These are phyloP conservation scores for Chironomus striatipennis DNA, from an alignment of 1,140 invertebrate genomes.

Conservation along the genomic window DNA sequence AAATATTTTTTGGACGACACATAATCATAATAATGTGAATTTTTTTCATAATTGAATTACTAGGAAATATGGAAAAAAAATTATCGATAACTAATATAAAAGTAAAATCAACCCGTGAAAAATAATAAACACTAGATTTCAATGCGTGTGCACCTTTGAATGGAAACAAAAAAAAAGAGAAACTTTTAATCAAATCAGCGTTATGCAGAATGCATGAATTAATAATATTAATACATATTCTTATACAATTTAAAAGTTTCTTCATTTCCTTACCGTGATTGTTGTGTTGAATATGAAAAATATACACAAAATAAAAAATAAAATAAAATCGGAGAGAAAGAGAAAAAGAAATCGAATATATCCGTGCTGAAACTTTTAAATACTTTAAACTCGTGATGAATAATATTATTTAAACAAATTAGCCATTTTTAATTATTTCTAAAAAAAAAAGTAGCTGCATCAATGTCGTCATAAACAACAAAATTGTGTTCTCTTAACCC, in stretches of 20 bases:
- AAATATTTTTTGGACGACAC: background rate
- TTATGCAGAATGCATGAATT: conserved; percentile 2
- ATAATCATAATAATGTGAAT: background rate
- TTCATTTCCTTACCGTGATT: background rate
- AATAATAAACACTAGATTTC: background rate
- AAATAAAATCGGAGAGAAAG: background rate
- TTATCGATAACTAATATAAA: background rate
- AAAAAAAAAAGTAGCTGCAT: background rate
- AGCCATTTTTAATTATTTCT: conserved; percentile 5
- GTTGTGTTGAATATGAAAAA: background rate
- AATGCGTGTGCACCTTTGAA: background rate
- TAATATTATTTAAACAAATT: background rate
- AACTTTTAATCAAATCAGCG: background rate
- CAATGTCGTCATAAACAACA: conserved; percentile 17
- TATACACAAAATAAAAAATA: background rate
- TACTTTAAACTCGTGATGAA: background rate
- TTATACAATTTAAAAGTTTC: background rate
- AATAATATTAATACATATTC: background rate
- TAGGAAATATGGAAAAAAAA: background rate
- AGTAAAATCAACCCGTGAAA: background rate
- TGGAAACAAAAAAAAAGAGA: background rate
- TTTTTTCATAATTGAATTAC: background rate
- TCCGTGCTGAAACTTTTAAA: background rate
- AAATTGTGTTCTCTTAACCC: conserved; percentile 10
- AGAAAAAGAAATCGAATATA: background rate